Evolutionary conservation across 2,888 invertebrate species (phyloP), one percentile per base, ranked within the genome.

Genomic region (Eumerus sabulonum): DNA sequence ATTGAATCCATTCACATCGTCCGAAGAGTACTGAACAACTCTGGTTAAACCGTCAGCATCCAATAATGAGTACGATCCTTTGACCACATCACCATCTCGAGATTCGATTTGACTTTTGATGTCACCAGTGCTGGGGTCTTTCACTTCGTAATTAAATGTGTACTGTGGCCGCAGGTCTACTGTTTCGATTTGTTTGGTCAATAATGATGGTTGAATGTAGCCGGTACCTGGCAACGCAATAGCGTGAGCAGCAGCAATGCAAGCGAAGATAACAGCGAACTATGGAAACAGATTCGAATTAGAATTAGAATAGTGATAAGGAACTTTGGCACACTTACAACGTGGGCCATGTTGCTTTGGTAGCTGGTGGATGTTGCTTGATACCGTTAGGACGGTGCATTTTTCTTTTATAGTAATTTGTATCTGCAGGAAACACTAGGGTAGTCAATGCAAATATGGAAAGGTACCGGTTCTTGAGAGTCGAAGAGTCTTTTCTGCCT

Each of bases 41-140:
- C 90, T 85, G 79, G 85, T 88, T 82, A 86, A 86, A 62, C 90
- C 90, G 83, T 90, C 90, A 59, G 89, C 81, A 70, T 90, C 89
- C 44, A 90, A 84, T 17, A 90, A 84, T 14, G 88, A 87, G 84
- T 90, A 90, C 72, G 85, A 85, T 27, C 90, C 90, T 71, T 88
- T 86, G 36, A 89, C 89, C 57, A 85, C 85, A 83, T 90, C 89
- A 60, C 89, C 89, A 79, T 86, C 85, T 53, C 90, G 87, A 7
- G 86, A 83, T 85, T 90, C 90, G 63, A 87, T 86, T 83, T 90
- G 90, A 81, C 82, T 85, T 82, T 90, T 90, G 81, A 85, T 84
- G 83, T 90, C 90, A 35, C 89, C 90, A 79, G 90, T 89, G 48
- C 84, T 84, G 35, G 86, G 85, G 82, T 88, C 88, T 79, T 86